Evolutionary conservation across 2,113 vertebrate species (phyloP), one percentile per base, ranked within the genome.

Genomic region (Sterna hirundo): DNA sequence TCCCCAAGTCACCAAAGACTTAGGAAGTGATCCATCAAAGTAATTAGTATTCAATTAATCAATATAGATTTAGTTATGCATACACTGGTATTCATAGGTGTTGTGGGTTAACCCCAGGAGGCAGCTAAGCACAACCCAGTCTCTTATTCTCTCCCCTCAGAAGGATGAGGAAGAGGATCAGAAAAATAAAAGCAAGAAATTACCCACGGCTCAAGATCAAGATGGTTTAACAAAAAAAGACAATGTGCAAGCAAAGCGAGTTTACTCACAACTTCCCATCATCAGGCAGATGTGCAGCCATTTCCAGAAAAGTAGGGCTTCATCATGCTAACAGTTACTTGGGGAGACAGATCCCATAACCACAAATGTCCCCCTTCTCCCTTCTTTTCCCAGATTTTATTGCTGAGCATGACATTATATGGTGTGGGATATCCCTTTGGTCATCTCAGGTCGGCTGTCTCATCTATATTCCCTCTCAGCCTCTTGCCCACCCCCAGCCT

Each of bases 81-180:
- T 42, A 70, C 6, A 19, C 6, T 66, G 32, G 36, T 49, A 46
- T 52, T 54, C 2, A 1, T 23, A 46, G n/a, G 2, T 23, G 22
- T 6, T 58, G 23, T 62, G 13, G 18, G 3, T 83, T 86, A 54
- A 62, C 6, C 27, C 19, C 2, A 2, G 13, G 17, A 66, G 52
- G 18, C 15, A 80, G 10, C 8, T 71, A 32, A 86, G 19, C 14
- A 68, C 13, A 30, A 90, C 13, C 0, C 13, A 29, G 1, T 60
- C 3, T 0, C 16, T 86, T 11, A 5, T 6, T 58, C 15, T 9
- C 16, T 74, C 8, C 7, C 18, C 9, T 2, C 20, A 30, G 18
- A 1, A 86, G 52, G 20, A 13, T 13, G 6, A 4, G 7, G 15
- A 85, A 20, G 38, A 62, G 32, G 57, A 80, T n/a, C 25, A 52